Evolutionary conservation across 2,113 vertebrate species (phyloP), one percentile per base, ranked within the genome.

Genomic region (Cardinalis cardinalis): DNA sequence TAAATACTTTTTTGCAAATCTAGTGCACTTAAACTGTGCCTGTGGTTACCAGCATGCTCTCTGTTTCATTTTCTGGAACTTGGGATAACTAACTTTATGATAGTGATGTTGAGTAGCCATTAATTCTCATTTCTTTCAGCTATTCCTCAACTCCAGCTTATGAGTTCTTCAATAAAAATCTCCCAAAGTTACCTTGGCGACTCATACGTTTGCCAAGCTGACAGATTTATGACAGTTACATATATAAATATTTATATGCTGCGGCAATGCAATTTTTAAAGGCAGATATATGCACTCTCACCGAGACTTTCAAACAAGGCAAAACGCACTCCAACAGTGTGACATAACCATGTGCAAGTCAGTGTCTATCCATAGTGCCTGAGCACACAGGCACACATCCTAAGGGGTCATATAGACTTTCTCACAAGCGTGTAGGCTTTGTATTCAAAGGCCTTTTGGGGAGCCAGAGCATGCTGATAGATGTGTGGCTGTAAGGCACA

Each of bases 221-320:
- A 97, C 97, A 97, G 96, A 98, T 97, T 97, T 97, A 97, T 96
- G 94, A 97, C 96, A 97, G 96, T 96, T 97, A 96, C 97, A 96
- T 97, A 95, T 97, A 97, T 97, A 98, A 98, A 98, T 98, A 98
- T 98, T 97, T 97, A 98, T 97, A 95, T 92, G 94, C 96, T 97
- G 97, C 95, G 51, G 97, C 97, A 98, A 96, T 97, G 96, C 97
- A 96, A 95, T 94, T 97, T 97, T 97, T 96, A 96, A 97, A 97
- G 96, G 91, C 93, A 91, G 93, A 91, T 90, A 91, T 76, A 92
- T 70, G 91, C 90, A 72, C 76, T 89, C 85, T 46, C 74, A 63
- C 40, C 0, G 24, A 93, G 91, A 89, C 79, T 94, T 90, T 91
- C 90, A 87, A 71, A 93, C 43, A 77, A 91, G 89, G 85, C 88